phyloP scores from a whole-genome alignment of 2,888 invertebrate genomes.

The Labia minor region DNA sequence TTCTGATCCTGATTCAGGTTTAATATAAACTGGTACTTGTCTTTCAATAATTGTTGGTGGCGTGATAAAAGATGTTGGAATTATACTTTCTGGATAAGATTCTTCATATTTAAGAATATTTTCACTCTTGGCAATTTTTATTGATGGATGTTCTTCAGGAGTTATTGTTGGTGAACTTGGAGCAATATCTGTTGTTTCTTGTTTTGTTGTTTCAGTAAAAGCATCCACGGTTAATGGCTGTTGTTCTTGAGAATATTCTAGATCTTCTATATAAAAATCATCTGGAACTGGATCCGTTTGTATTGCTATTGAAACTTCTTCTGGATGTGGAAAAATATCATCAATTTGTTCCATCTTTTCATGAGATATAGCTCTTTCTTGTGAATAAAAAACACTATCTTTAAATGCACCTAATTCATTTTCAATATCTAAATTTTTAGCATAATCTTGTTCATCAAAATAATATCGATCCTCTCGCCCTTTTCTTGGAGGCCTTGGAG shows the following conservation, averaged over 20 bases:
- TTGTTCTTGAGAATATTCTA: conserved; percentile 16
- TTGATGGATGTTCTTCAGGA: neutral
- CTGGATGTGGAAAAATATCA: conserved; percentile 21
- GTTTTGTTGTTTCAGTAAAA: conserved; percentile 19
- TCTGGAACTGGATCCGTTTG: conserved; percentile 78
- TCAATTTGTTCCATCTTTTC: conserved; percentile 13
- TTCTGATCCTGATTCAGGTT: conserved; percentile 30
- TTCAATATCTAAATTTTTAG: conserved; percentile 3
- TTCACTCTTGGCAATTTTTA: neutral
- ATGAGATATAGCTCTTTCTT: conserved; percentile 32
- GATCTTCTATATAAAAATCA: conserved; percentile 53
- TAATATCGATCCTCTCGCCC: conserved; percentile 40
- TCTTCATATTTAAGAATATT: too few species aligned
- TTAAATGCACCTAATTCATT: conserved; percentile 22
- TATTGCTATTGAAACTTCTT: conserved; percentile 65
- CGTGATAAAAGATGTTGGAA: too few species aligned
- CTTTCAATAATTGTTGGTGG: conserved; percentile 30
- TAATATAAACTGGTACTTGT: conserved; percentile 27
- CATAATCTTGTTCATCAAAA: conserved; percentile 29
- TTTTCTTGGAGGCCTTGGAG: conserved; percentile 69
- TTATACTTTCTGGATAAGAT: too few species aligned
- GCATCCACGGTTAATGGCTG: conserved; percentile 17
- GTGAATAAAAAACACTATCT: conserved; percentile 24
- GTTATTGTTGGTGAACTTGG: conserved; percentile 13
- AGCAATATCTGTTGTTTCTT: conserved; percentile 13